Percentiles rank a stretch among this genome's conserved stretches.
These are phyloP conservation scores for Yponomeuta cagnagella DNA, from an alignment of 2,888 invertebrate genomes.

Conservation along the genomic window DNA sequence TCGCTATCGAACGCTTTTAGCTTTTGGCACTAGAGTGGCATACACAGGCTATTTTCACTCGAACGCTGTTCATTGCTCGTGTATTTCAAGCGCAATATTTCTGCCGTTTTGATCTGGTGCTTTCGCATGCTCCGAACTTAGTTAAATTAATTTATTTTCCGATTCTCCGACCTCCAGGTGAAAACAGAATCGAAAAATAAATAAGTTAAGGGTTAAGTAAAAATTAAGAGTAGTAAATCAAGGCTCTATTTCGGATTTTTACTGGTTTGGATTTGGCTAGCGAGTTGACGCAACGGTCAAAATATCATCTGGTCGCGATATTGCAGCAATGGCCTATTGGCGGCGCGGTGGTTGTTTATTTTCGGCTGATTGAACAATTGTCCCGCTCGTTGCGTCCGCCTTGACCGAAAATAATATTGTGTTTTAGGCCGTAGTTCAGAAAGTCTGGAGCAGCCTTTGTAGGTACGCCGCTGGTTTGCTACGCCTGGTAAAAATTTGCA, in stretches of 20 bases:
- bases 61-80: background rate
- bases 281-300: background rate
- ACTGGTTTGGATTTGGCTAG: background rate
- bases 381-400: slow-evolving; percentile 8
- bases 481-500: background rate
- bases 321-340: background rate
- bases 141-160: background rate
- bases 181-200: background rate
- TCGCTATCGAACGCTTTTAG: background rate
- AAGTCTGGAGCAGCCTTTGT: background rate
- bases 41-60: background rate
- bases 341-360: slow-evolving; percentile 8
- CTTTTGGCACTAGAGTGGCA: background rate
- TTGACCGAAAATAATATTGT: slow-evolving; percentile 10
- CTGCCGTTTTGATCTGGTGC: background rate
- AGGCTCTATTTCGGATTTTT: background rate
- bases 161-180: background rate
- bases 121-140: background rate
- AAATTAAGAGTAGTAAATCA: background rate
- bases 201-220: too few relatives aligned
- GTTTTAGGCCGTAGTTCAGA: slow-evolving; percentile 1
- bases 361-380: slow-evolving; percentile 10
- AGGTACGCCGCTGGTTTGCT: background rate
- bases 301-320: background rate
- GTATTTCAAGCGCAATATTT: background rate